Evolutionary conservation across 2,797 vertebrate genomes (phyloP).

Genomic region (Pseudomugil tenellus): DNA sequence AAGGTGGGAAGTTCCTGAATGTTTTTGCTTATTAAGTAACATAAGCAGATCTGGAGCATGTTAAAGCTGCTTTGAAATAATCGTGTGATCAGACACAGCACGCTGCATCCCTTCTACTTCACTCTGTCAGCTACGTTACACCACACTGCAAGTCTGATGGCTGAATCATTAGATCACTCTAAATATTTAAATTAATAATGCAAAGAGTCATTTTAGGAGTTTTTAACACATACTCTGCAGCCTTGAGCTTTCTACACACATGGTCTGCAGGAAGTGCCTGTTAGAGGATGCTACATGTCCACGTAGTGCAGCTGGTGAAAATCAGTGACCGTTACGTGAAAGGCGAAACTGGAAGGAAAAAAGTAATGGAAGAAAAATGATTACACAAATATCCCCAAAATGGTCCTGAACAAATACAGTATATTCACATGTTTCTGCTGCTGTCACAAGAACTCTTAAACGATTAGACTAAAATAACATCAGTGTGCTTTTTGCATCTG

Average conservation of each 20-base stretch:
- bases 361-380: neutral
- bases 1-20: neutral
- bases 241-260: neutral
- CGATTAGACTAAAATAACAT: no score
- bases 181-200: neutral
- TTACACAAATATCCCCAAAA: neutral
- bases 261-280: no score
- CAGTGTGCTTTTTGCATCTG: no score
- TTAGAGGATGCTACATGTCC: no score
- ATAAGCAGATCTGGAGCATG: neutral
- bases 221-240: neutral
- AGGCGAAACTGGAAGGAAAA: neutral
- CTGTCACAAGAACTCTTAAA: no score
- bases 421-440: no score
- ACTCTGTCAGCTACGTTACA: neutral
- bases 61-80: neutral
- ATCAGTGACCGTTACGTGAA: neutral
- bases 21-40: conserved; percentile 1
- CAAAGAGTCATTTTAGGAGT: neutral
- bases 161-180: neutral
- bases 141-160: neutral
- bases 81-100: neutral
- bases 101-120: neutral
- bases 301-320: no score
- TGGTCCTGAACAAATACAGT: no score